A percentile compares a stretch with the other conserved stretches of the same genome.
phyloP scores from a whole-genome alignment of 2,888 invertebrate species.

The Hydrotaea cyrtoneurina region DNA sequence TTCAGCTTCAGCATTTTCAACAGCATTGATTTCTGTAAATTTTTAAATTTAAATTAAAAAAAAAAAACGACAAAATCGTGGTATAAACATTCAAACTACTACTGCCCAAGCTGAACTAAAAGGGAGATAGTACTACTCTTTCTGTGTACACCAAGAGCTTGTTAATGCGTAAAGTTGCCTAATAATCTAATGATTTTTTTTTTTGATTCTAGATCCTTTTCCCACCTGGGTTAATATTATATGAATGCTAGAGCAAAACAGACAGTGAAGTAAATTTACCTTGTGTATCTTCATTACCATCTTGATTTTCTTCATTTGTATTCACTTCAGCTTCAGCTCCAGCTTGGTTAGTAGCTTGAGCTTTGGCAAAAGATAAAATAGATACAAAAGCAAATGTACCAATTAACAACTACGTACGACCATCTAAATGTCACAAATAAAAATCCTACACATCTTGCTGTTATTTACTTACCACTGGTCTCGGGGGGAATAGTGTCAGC shows the following conservation, averaged over 20 bases:
- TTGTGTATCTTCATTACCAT: constrained; percentile 58
- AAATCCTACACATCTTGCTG: constrained; percentile 1
- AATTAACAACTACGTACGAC: constrained; percentile 46
- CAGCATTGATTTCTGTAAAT: constrained; percentile 57
- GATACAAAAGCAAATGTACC: constrained; percentile 54
- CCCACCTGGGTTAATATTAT: not conserved
- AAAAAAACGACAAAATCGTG: not conserved
- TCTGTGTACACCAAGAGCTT: not conserved
- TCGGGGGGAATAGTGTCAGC: constrained; percentile 55
- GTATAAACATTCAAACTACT: constrained; percentile 14
- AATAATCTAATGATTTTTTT: not conserved
- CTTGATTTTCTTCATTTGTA: constrained; percentile 60
- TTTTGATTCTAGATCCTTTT: not conserved
- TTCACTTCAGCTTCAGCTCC: constrained; percentile 71
- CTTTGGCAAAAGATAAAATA: constrained; percentile 68
- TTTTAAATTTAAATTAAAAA: constrained; percentile 20
- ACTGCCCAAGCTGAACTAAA: not conserved
- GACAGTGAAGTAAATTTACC: constrained; percentile 46
- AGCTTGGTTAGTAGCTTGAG: constrained; percentile 74
- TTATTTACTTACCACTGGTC: constrained; percentile 50
- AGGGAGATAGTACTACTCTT: not conserved
- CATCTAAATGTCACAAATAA: not conserved
- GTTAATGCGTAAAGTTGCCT: not conserved
- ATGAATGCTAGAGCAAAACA: not conserved
- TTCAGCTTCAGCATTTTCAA: constrained; percentile 68